Conservation (phyloP, 2,888 invertebrate genomes). For the Drosophila gaucha region DNA sequence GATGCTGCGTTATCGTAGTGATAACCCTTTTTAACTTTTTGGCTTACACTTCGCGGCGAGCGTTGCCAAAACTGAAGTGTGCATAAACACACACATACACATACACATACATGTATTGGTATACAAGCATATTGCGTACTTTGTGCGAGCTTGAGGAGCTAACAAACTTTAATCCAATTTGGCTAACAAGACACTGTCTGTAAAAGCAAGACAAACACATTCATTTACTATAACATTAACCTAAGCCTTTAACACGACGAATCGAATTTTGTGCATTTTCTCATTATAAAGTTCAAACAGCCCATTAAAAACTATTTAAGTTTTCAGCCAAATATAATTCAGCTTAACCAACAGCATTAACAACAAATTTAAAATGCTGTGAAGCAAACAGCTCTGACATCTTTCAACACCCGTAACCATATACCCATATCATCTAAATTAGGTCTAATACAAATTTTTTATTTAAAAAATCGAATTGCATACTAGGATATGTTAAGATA, state of each 20-base stretch:
- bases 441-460: too few relatives aligned
- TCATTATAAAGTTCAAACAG: neutral
- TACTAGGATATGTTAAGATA: too few relatives aligned
- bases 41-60: conserved; percentile 29
- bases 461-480: too few relatives aligned
- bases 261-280: neutral
- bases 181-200: conserved; percentile 63
- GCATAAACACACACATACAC: conserved; percentile 9
- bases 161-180: conserved; percentile 72
- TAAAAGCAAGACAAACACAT: conserved; percentile 8
- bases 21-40: conserved; percentile 72
- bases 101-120: conserved; percentile 2
- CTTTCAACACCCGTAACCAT: too few relatives aligned
- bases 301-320: neutral
- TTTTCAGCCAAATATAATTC: neutral
- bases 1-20: conserved; percentile 50
- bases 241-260: conserved; percentile 13
- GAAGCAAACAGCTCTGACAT: too few relatives aligned
- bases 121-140: conserved; percentile 10
- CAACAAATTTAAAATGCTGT: too few relatives aligned
- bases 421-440: too few relatives aligned
- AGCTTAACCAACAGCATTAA: neutral
- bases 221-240: conserved; percentile 4
- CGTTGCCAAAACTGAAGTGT: conserved; percentile 34
- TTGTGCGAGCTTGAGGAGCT: conserved; percentile 27